Base-by-base conservation (phyloP, 1,140 invertebrate genomes). In the Drosophila mojavensis region DNA sequence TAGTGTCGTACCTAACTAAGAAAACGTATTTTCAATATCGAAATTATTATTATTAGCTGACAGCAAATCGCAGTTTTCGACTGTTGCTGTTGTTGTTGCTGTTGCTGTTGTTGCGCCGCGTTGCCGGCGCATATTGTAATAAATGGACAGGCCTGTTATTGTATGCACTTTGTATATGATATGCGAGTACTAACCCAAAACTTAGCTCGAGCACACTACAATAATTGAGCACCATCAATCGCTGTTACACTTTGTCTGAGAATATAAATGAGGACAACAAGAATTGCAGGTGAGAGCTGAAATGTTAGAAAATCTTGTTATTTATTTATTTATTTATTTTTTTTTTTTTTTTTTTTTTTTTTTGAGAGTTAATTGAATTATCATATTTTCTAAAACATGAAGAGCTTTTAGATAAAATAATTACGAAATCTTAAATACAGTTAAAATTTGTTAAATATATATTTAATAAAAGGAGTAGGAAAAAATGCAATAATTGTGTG, bases 21-120 rank as follows among this genome's bases (percentile, higher is more conserved):
- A 86, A 90, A 90, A 82, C 79, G 79, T 90, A 90, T 90, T 83
- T 90, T 90, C 86, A 90, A 86, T 90, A 90, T 90, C 79, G 79
- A 90, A 90, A 90, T 90, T 90, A 90, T 90, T 90, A 90, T 90
- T 90, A 90, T 90, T 90, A 90, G 86, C 86, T 90, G 86, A 90
- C 86, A 90, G 81, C 86, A 90, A 90, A 90, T 90, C 86, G 86
- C 86, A 82, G 79, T 78, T 89, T 89, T 89, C 74, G 66, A 83
- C 79, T 86, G 80, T 86, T 85, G 74, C 28, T 64, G 79, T 60
- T 81, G 54, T 36, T 53, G 60, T 71, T 68, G 28, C 3, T 30
- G 28, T 24, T 24, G 20, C 20, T 24, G 66, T 55, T 47, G 51
- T 62, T 47, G 60, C 59, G 62, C 55, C 50, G 72, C 50, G 48